Base-by-base conservation (phyloP, 2,797 vertebrate genomes). In the Phataginus tetradactyla region DNA sequence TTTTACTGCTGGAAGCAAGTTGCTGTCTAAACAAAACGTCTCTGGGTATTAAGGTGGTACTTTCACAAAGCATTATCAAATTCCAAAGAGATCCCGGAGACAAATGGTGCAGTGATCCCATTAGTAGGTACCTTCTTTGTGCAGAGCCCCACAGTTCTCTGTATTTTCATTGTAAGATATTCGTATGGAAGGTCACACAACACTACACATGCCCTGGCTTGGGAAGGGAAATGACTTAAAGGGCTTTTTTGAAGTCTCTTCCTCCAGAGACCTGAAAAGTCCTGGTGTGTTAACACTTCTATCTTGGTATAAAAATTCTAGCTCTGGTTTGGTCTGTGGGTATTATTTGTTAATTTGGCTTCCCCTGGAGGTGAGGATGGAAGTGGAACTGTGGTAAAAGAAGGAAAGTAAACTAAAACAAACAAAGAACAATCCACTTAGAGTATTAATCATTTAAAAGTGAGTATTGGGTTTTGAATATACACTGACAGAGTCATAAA, bases 161-260 rank as follows among this genome's bases (percentile, higher is more conserved):
- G 11, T 57, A 37, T 23, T 79, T 92, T 84, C 12, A 74, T 59
- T 61, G 64, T 89, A 69, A 91, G 63, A 7, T 90, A 75, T 69
- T 64, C 37, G 15, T 51, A 64, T 34, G 20, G 51, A 86, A 9
- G 74, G 7, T 14, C 93, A 15, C 15, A 83, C 18, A 86, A 7
- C n/a, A 69, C 13, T 78, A 59, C 2, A 63, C 3, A 83, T 89
- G 42, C 2, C 53, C 86, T 83, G 18, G 8, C 3, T 27, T 94
- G 29, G 32, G 80, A 61, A 95, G 90, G 29, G 25, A 95, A 84
- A 61, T 25, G 23, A 49, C 63, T 79, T 90, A 63, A 84, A 95
- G 4, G 15, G 7, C 18, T 34, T 84, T 79, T 90, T 74, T 59
- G 25, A 87, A 95, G n/a, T 78, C 8, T 34, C 32, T 79, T 92